Evolutionary conservation across 2,113 vertebrate species (phyloP).

Genomic region (Eonycteris spelaea): DNA sequence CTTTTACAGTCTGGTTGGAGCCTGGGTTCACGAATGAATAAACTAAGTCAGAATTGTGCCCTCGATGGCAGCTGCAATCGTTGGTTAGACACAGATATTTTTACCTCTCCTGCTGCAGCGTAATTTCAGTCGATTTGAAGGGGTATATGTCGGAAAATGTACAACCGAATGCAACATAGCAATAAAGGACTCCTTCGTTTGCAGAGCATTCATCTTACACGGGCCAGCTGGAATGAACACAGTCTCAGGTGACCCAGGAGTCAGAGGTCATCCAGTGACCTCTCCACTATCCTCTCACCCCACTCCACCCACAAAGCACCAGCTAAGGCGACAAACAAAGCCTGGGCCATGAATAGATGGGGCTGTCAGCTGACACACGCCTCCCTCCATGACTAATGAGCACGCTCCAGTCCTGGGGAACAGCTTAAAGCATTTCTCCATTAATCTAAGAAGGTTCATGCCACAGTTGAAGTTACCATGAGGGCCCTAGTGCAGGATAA

Average conservation of each 20-base stretch:
- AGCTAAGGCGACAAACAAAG: neutral
- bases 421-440: neutral
- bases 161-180: neutral
- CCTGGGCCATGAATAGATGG: neutral
- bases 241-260: neutral
- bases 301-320: neutral
- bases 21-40: neutral
- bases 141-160: neutral
- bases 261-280: neutral
- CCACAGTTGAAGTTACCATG: fast-evolving
- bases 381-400: neutral
- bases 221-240: neutral
- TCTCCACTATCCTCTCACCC: neutral
- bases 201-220: neutral
- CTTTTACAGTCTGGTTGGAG: neutral
- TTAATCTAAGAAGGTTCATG: neutral
- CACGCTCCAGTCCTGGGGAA: fast-evolving
- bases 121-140: neutral
- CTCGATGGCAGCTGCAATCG: neutral
- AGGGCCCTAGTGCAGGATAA: neutral
- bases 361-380: neutral
- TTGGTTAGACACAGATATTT: neutral
- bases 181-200: neutral
- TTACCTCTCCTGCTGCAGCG: neutral
- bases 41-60: neutral